Evolutionary conservation across 2,113 vertebrate species (phyloP), one percentile per base, ranked within the genome.

Genomic region (Microtus oregoni): DNA sequence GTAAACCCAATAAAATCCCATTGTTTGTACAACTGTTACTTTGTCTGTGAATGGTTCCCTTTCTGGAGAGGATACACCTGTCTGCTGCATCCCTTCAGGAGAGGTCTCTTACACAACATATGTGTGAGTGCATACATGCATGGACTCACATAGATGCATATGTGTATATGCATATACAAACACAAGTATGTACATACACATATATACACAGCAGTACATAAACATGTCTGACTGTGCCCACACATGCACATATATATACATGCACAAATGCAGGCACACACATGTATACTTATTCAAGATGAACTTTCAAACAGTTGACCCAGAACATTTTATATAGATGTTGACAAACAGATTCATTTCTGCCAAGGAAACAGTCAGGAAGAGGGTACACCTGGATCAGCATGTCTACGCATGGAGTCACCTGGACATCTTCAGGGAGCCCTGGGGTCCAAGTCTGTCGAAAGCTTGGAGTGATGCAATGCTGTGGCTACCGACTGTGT

Each of bases 401-500:
- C 3, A 61, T 1, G 1, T 83, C 35, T 28, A 22, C 20, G 58
- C 19, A 15, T 10, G 0, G 5, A 24, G 32, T 50, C 50, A 35
- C 58, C 41, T 19, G 4, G 47, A 32, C 4, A 8, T 67, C 88
- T 44, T 38, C 32, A 30, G 68, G 6, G 20, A 38, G 1, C 6
- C 86, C 47, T 35, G 67, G 67, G n/a, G 6, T 50, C 52, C 7
- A 50, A 83, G 55, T 35, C 41, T 82, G 72, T 67, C 28, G 6
- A 7, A 11, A 50, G 61, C 1, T 22, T 83, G 28, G 1, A 7
- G 47, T 13, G 63, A 44, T 4, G 1, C 0, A 58, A 28, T 3
- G 1, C 1, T 30, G 0, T 0, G 9, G 13, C 35, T 35, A 2
- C 32, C 3, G 7, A 13, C 35, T 58, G 19, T 58, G 58, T 20